These are phyloP conservation scores for Patella pellucida DNA, from an alignment of 2,888 invertebrate genomes.

Conservation along the genomic window DNA sequence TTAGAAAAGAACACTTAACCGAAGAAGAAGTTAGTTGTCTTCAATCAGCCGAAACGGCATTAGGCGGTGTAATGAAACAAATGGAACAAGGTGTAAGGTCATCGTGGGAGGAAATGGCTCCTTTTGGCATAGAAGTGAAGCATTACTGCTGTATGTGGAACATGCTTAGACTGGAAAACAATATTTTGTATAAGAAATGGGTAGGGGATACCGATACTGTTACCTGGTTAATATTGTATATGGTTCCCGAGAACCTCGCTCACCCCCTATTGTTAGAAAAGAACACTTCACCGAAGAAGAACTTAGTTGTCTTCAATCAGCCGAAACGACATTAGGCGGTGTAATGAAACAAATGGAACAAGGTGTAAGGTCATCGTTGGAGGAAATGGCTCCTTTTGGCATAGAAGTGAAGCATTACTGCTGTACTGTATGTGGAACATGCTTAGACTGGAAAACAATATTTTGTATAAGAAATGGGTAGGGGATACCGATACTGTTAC, in stretches of 20 bases:
- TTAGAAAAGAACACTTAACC: too few relatives aligned
- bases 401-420: not conserved
- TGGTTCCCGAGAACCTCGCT: too few relatives aligned
- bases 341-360: too few relatives aligned
- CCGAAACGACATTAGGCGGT: too few relatives aligned
- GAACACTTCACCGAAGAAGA: too few relatives aligned
- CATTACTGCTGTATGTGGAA: not conserved
- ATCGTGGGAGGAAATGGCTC: not conserved
- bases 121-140: not conserved
- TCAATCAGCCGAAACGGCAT: too few relatives aligned
- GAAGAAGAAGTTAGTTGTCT: too few relatives aligned
- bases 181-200: not conserved
- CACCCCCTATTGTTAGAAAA: too few relatives aligned
- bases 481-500: not conserved
- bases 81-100: too few relatives aligned
- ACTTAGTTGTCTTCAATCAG: too few relatives aligned
- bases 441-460: not conserved
- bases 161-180: not conserved
- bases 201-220: not conserved
- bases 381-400: not conserved
- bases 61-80: too few relatives aligned
- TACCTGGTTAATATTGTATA: too few relatives aligned
- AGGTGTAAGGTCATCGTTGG: not conserved
- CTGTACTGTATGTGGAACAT: not conserved
- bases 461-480: slow-evolving; percentile 4